Evolutionary conservation across 2,797 vertebrate species (phyloP).

Genomic region (Philypnodon macrostomus): DNA sequence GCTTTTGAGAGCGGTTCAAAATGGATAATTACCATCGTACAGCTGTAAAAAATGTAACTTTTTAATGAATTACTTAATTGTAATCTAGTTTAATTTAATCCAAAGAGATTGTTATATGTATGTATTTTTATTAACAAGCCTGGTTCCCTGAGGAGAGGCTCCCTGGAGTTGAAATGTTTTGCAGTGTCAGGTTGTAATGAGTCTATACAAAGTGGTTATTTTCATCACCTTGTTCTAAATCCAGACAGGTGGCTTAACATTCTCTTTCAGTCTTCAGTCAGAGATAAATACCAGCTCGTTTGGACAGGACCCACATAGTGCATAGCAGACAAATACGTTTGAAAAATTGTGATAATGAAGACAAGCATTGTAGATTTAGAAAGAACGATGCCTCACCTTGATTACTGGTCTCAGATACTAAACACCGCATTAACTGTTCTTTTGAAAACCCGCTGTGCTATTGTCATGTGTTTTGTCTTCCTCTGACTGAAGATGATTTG

Average conservation of each 20-base stretch:
- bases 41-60: too few relatives aligned
- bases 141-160: not conserved
- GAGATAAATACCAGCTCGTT: constrained; percentile 35
- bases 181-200: constrained; percentile 42
- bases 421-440: not conserved
- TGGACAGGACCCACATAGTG: constrained; percentile 7
- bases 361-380: constrained; percentile 16
- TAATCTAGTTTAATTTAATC: too few relatives aligned
- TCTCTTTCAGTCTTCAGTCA: constrained; percentile 13
- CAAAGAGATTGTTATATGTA: not conserved
- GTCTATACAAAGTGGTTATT: constrained; percentile 38
- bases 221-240: constrained; percentile 37
- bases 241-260: constrained; percentile 33
- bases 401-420: not conserved
- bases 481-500: not conserved
- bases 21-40: too few relatives aligned
- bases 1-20: not conserved
- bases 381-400: constrained; percentile 8
- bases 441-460: too few relatives aligned
- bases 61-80: not conserved
- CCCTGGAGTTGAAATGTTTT: constrained; percentile 9
- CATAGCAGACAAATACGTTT: constrained; percentile 19
- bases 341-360: constrained; percentile 24
- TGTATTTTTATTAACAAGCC: constrained; percentile 12
- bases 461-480: not conserved